Evolutionary conservation across 1,140 invertebrate genomes (phyloP), one percentile per base, ranked within the genome.

Genomic region (Propsilocerus akamusi): DNA sequence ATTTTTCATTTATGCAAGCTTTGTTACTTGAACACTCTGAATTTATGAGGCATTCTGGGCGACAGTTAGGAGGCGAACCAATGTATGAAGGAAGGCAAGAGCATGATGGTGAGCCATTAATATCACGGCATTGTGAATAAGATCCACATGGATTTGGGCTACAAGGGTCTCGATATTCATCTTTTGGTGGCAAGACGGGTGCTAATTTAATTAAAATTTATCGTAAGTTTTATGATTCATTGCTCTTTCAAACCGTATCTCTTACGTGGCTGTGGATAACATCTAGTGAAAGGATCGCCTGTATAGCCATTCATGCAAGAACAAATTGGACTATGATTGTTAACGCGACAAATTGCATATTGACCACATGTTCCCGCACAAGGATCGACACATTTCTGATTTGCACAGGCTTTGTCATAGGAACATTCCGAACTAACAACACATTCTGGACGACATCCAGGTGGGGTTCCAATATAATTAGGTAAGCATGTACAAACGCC

Each of bases 141-240:
- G 75, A 69, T 5, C 83, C 83, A 63, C 83, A 86, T 17, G 81
- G 83, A 28, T 78, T 77, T 28, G 82, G 81, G 10, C 77, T 64
- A 61, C 83, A 86, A 28, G 81, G 81, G 63, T 84, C 73, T 55
- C 67, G n/a, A n/a, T n/a, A n/a, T n/a, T n/a, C 59, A 37, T 64
- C 56, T 20, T 64, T 57, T 10, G 63, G 57, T 53, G 72, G 60
- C n/a, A n/a, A n/a, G n/a, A n/a, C n/a, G n/a, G n/a, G n/a, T n/a
- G n/a, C n/a, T n/a, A n/a, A n/a, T n/a, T n/a, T n/a, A n/a, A n/a
- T n/a, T n/a, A n/a, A n/a, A n/a, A n/a, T n/a, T n/a, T n/a, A n/a
- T 30, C n/a, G 28, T 30, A 30, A 30, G 28, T 8, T 30, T 30
- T 30, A 8, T 8, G n/a, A n/a, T n/a, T n/a, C n/a, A n/a, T n/a